A percentile compares a stretch with the other conserved stretches of the same genome.
Evolutionary conservation across 2,888 invertebrate genomes (phyloP).

Genomic region (Eumerus sabulonum): DNA sequence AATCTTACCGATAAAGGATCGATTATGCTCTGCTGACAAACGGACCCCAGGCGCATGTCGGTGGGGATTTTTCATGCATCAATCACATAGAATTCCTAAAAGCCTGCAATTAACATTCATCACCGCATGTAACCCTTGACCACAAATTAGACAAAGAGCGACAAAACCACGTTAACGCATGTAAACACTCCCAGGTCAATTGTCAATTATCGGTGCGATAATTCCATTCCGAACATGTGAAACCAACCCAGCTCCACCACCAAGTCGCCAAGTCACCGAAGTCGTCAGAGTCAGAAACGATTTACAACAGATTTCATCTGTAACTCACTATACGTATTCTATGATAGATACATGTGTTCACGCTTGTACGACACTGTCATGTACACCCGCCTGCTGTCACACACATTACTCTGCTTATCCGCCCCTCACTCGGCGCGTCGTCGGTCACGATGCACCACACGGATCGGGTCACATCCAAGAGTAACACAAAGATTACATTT

Average conservation of each 20-base stretch:
- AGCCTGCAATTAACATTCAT: conserved; percentile 39
- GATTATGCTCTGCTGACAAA: no score
- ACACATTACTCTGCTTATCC: no score
- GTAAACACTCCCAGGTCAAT: conserved; percentile 50
- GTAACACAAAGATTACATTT: conserved; percentile 29
- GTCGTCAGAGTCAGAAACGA: conserved; percentile 27
- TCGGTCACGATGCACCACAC: no score
- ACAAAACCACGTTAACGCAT: conserved; percentile 26
- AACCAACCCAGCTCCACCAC: no score
- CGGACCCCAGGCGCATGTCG: no score
- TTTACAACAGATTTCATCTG: conserved; percentile 53
- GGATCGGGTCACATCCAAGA: no score
- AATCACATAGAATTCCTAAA: no score
- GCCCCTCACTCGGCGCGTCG: no score
- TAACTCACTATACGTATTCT: conserved; percentile 24
- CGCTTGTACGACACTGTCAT: background rate
- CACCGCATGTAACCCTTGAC: conserved; percentile 41
- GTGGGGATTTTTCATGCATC: no score
- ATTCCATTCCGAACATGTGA: conserved; percentile 48
- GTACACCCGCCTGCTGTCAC: background rate
- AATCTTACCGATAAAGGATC: no score
- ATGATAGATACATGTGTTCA: conserved; percentile 13
- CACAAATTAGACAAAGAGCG: conserved; percentile 60
- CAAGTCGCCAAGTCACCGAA: background rate
- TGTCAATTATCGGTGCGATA: conserved; percentile 61